Base-by-base conservation (phyloP, 2,888 invertebrate genomes). In the Folsomia candida region DNA sequence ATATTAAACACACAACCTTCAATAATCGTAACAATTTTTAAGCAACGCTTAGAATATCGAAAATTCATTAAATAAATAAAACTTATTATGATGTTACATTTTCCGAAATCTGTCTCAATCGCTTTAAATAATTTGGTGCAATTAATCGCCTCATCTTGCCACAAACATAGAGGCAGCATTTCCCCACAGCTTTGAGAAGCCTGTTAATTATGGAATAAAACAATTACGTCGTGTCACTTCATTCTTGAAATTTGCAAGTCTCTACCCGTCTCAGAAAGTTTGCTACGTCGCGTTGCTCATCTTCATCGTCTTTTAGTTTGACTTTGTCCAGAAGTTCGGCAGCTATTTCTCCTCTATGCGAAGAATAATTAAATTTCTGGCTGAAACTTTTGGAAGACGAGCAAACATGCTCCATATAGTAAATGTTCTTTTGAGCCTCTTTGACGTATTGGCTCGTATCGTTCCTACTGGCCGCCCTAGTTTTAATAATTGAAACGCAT, bases 21-120 rank as follows among this genome's bases (percentile, higher is more conserved):
- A n/a, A n/a, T n/a, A 37, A 37, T 37, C 14, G 14, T 9, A 37
- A 37, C n/a, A n/a, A n/a, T n/a, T n/a, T 37, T 37, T 37, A 4
- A 37, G 4, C 4, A 37, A 9, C 14, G 37, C 37, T 14, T n/a
- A n/a, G n/a, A n/a, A n/a, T n/a, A n/a, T n/a, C n/a, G n/a, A n/a
- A n/a, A n/a, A n/a, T n/a, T n/a, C n/a, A n/a, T n/a, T n/a, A n/a
- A n/a, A n/a, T n/a, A n/a, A n/a, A n/a, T n/a, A n/a, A n/a, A n/a
- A n/a, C n/a, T n/a, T n/a, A n/a, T n/a, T n/a, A n/a, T n/a, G n/a
- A n/a, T n/a, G n/a, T n/a, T n/a, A n/a, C 93, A 93, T 2, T 92
- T 85, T 0, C 93, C 93, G 82, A 92, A 92, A 79, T 93, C 93
- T 0, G 93, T 92, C 71, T 92, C 84, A 64, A 90, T 88, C 0